Evolutionary conservation across 2,888 invertebrate species (phyloP), one percentile per base, ranked within the genome.

Genomic region (Caenorhabditis sp.): DNA sequence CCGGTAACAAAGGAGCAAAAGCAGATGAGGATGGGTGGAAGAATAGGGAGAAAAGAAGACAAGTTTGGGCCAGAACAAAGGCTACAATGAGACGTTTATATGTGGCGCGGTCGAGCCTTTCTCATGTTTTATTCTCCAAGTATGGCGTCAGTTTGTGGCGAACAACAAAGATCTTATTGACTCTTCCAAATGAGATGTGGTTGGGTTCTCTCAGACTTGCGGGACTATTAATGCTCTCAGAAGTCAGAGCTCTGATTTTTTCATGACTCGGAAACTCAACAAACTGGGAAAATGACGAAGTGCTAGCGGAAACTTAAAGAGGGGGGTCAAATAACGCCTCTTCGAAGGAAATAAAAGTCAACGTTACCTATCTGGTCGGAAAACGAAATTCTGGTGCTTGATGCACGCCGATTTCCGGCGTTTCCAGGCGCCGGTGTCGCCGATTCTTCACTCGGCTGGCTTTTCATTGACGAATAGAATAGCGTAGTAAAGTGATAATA

Each of bases 311-410:
- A n/a, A n/a, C n/a, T n/a, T n/a, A n/a, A n/a, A n/a, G n/a, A n/a
- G n/a, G n/a, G n/a, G n/a, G n/a, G n/a, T n/a, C n/a, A n/a, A n/a
- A n/a, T n/a, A n/a, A n/a, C n/a, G n/a, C n/a, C n/a, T 27, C 41
- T 53, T 46, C 24, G 17, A 45, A 45, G 37, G 17, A 22, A 39
- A 26, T 15, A 45, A 41, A 46, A 30, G 20, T 13, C 45, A 46
- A 55, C 50, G 58, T 66, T 76, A 81, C 79, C 81, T 62, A 81
- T 59, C 24, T 77, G 81, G 68, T 81, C 81, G 46, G 74, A 71
- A 62, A 81, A 81, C 26, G 81, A 81, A 35, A 81, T 81, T 62
- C 81, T 63, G 43, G 78, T 68, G 52, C 78, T 76, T 43, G 80
- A 80, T 32, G 80, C 53, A 27, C 75, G 32, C 55, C 80, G 63